These are phyloP conservation scores for Kryphioiulus occultus DNA, from an alignment of 2,888 invertebrate species.

Conservation along the genomic window DNA sequence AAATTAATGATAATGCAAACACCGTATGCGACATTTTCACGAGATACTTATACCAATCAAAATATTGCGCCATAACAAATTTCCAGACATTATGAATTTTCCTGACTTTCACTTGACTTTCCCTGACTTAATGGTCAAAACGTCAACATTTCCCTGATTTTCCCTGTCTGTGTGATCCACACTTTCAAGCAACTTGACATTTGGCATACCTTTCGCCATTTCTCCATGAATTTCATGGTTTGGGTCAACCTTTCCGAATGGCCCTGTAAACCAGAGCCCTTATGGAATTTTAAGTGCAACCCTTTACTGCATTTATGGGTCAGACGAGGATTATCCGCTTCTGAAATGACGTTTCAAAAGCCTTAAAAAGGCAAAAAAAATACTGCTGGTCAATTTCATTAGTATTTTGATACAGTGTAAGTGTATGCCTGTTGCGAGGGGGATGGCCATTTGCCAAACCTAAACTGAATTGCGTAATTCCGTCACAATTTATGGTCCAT, in stretches of 20 bases:
- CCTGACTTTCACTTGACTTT: no score
- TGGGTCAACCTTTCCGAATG: neutral
- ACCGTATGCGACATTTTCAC: no score
- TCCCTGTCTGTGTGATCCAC: no score
- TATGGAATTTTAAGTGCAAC: neutral
- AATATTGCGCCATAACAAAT: no score
- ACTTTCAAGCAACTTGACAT: no score
- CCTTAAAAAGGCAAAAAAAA: neutral
- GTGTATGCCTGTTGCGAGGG: neutral
- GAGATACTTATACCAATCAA: no score
- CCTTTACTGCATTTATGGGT: neutral
- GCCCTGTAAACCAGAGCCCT: neutral
- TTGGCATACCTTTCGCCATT: no score
- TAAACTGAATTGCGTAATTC: neutral
- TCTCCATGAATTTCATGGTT: no score
- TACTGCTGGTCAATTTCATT: neutral
- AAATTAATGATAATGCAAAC: no score
- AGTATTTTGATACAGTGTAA: neutral
- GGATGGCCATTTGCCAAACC: conserved; percentile 1
- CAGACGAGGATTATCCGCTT: neutral
- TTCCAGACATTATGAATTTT: no score
- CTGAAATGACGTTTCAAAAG: neutral
- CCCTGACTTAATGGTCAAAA: no score
- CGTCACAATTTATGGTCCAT: neutral
- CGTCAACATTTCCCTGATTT: no score